Evolutionary conservation across 1,140 invertebrate species (phyloP).

Genomic region (Marisa cornuarietis): DNA sequence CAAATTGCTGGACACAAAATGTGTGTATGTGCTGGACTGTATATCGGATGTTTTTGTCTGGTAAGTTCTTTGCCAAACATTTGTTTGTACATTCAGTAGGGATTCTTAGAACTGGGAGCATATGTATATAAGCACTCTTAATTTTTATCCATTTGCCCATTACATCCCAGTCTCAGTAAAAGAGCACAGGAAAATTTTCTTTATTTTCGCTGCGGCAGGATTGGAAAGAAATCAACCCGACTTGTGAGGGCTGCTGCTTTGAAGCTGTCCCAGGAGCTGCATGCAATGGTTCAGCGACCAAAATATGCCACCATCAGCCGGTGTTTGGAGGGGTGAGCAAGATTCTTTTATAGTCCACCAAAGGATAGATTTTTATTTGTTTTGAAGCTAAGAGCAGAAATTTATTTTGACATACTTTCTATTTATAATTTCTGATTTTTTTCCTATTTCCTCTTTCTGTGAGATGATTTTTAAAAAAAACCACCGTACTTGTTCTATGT

Average conservation of each 20-base stretch:
- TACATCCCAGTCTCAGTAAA: background rate
- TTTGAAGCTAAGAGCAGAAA: too few relatives aligned
- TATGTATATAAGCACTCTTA: background rate
- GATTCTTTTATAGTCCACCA: background rate
- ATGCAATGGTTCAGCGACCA: conserved; percentile 88
- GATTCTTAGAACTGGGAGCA: background rate
- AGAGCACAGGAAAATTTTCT: background rate
- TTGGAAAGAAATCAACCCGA: conserved; percentile 97
- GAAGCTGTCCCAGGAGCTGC: conserved; percentile 94
- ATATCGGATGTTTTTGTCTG: conserved; percentile 97
- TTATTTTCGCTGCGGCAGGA: conserved; percentile 71
- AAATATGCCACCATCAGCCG: conserved; percentile 88
- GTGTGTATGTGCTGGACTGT: conserved; percentile 98
- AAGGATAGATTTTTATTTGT: too few relatives aligned
- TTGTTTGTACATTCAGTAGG: background rate
- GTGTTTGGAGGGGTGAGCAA: conserved; percentile 72
- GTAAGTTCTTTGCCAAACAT: conserved; percentile 69
- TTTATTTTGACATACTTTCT: too few relatives aligned
- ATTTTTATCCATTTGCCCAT: background rate
- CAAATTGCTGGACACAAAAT: conserved; percentile 84
- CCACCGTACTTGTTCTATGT: background rate
- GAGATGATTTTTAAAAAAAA: too few relatives aligned
- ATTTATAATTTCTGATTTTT: too few relatives aligned
- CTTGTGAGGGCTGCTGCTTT: conserved; percentile 95
- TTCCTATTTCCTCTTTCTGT: too few relatives aligned